These are phyloP conservation scores for Operophtera brumata DNA, from an alignment of 2,888 invertebrate species.

Conservation along the genomic window DNA sequence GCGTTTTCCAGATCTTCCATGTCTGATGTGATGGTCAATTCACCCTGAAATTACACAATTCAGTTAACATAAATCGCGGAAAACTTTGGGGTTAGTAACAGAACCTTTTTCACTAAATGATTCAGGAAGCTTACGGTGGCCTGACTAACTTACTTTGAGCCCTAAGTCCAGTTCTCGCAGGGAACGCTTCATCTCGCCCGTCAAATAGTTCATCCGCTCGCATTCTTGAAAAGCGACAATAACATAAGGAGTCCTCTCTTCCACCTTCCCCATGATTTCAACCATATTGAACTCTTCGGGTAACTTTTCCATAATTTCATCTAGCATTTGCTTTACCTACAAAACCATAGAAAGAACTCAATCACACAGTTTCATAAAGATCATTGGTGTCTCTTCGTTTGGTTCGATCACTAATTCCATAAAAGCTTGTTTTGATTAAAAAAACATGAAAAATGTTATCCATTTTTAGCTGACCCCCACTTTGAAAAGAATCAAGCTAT, in stretches of 20 bases:
- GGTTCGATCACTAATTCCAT: too few species aligned
- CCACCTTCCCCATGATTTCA: slow-evolving; percentile 97
- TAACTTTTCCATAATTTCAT: slow-evolving; percentile 96
- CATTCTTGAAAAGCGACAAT: slow-evolving; percentile 98
- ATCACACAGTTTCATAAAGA: too few species aligned
- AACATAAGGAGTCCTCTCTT: slow-evolving; percentile 97
- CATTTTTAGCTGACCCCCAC: too few species aligned
- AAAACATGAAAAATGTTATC: neutral
- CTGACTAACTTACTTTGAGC: slow-evolving; percentile 83
- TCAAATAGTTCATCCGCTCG: slow-evolving; percentile 96
- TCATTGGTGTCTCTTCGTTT: too few species aligned
- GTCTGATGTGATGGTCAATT: slow-evolving; percentile 96
- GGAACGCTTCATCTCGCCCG: slow-evolving; percentile 94
- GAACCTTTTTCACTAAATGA: too few species aligned
- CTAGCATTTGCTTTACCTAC: slow-evolving; percentile 95
- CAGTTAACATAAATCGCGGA: too few species aligned
- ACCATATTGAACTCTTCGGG: slow-evolving; percentile 98
- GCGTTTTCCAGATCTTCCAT: slow-evolving; percentile 98
- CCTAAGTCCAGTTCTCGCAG: slow-evolving; percentile 96
- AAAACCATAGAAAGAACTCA: neutral
- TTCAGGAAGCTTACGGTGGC: too few species aligned
- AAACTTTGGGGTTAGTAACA: too few species aligned
- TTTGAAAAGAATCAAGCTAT: too few species aligned
- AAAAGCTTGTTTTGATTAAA: too few species aligned
- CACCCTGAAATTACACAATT: slow-evolving; percentile 82